Conservation (phyloP, 1,140 invertebrate genomes). For the Trichonephila clavata region DNA sequence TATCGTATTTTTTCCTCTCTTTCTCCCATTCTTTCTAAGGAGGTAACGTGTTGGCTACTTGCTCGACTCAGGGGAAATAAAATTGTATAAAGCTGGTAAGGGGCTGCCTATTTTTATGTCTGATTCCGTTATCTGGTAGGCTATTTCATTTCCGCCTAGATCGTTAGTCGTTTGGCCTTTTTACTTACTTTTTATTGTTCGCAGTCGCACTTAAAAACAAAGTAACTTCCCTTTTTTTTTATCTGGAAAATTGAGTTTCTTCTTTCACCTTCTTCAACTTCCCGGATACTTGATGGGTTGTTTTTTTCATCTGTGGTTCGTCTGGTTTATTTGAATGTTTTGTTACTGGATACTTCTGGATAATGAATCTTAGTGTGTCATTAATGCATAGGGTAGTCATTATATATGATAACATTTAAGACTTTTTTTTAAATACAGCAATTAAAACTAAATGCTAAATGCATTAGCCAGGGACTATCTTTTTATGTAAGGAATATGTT, state of each 20-base stretch:
- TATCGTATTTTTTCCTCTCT: slow-evolving; percentile 19
- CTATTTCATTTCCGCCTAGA: slow-evolving; percentile 51
- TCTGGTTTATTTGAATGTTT: too few species aligned
- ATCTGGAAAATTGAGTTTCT: not conserved
- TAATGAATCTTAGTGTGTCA: too few species aligned
- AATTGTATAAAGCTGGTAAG: slow-evolving; percentile 67
- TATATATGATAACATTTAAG: too few species aligned
- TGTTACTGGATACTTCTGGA: too few species aligned
- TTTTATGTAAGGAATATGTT: too few species aligned
- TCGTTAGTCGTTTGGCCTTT: slow-evolving; percentile 43
- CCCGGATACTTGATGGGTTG: not conserved
- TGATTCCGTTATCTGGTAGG: slow-evolving; percentile 55
- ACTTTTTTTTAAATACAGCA: too few species aligned
- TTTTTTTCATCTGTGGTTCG: not conserved
- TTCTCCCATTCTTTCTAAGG: not conserved
- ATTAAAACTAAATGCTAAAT: too few species aligned
- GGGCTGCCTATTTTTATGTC: slow-evolving; percentile 58
- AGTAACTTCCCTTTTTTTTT: not conserved
- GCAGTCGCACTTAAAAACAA: not conserved
- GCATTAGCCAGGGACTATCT: too few species aligned
- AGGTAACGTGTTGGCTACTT: slow-evolving; percentile 50
- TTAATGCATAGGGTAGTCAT: too few species aligned
- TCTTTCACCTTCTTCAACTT: not conserved
- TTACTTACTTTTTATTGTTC: slow-evolving; percentile 20
- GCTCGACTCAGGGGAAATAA: slow-evolving; percentile 62